Base-by-base conservation (phyloP, 2,888 invertebrate species). In the Trichopria drosophilae region DNA sequence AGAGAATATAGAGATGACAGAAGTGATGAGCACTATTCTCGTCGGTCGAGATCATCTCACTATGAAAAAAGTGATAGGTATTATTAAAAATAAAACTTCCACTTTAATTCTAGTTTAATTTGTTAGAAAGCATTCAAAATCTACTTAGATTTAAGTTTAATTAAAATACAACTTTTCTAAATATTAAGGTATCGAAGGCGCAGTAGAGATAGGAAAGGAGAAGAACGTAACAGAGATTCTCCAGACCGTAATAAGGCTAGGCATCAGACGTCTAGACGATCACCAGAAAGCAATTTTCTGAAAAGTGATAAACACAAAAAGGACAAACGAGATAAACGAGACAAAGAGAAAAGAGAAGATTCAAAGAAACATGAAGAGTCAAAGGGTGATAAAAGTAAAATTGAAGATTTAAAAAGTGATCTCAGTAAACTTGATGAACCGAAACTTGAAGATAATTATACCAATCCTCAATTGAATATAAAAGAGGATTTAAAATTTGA, bases 231-330 rank as follows among this genome's bases (percentile, higher is more conserved):
- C 19, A 55, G 44, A 36, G n/a, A n/a, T 31, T 31, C 37, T n/a
- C 37, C 15, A n/a, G 29, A 41, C 12, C 29, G 41, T 3, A 41
- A 29, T 37, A 56, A 51, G 12, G 52, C 47, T 23, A 56, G 51
- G 34, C 18, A 56, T 31, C 53, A 56, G 54, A 54, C 56, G 9
- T 43, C 41, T 31, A 41, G 12, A 15, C 3, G 9, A 15, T 31
- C n/a, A 9, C 29, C 20, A 20, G 53, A 56, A 46, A 53, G 15
- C 36, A 54, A 57, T 39, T 29, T 37, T 3, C 29, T 45, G 9
- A 61, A 59, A 12, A 57, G 39, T 36, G 55, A 52, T 3, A 60
- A 46, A 7, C 60, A 60, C 7, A 60, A 57, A 36, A 60, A 45
- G 35, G 51, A 53, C 6, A 57, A 51, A n/a, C 55, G 35, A 9